Base-by-base conservation (phyloP, 2,888 invertebrate genomes). In the Leucophenga montana region DNA sequence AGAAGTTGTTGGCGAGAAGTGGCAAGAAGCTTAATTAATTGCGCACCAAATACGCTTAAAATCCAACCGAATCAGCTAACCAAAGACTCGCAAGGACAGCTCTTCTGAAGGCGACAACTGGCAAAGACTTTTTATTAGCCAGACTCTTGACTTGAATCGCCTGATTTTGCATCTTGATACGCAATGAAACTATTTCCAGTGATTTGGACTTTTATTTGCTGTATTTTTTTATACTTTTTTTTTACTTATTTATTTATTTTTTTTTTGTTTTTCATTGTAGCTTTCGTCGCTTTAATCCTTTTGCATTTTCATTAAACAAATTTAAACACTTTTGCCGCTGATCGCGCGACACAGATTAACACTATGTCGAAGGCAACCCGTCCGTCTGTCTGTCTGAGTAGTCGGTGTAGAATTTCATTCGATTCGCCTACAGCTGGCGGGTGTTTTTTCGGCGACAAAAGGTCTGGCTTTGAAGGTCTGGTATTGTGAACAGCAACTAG, bases 321-420 rank as follows among this genome's bases (percentile, higher is more conserved):
- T 82, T 79, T 82, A 82, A 82, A 82, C 79, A 82, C 81, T 74
- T 83, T 78, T 82, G 82, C 82, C 83, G 82, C 82, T 78, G 82
- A 82, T 82, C 75, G 78, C 76, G 71, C 76, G 76, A 79, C 82
- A 77, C 78, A 80, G 82, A 82, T 83, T 82, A 78, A 73, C 73
- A 71, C 4, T 27, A n/a, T 33, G 4, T 33, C 33, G 33, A 33
- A 33, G 4, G 11, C 39, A 64, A 73, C 78, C n/a, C n/a, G n/a
- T n/a, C n/a, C n/a, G n/a, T n/a, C n/a, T n/a, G n/a, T n/a, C n/a
- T 74, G 66, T 56, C 46, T 48, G 68, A 22, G 27, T 16, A 56
- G 27, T 50, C 64, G 54, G 69, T 61, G 59, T 67, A 54, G 57
- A n/a, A 44, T 56, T 14, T 44, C 70, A 68, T 39, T 39, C 11